Percentiles rank a stretch among this genome's conserved stretches.
Conservation (phyloP, 2,113 vertebrate species). For the Sebastes fasciatus region DNA sequence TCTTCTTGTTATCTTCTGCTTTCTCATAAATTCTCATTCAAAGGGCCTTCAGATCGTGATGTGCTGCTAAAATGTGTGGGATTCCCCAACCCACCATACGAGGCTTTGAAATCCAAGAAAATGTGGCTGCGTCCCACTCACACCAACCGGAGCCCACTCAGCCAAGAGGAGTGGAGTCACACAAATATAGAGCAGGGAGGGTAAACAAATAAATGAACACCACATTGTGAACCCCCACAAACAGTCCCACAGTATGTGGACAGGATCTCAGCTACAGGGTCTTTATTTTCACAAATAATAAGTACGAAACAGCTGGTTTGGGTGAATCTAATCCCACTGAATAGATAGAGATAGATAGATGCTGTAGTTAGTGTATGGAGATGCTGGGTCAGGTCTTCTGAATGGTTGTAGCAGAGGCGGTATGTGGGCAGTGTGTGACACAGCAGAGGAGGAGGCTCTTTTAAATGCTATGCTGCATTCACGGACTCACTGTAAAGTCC, state of each 20-base stretch:
- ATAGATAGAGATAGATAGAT: too few species aligned
- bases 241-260: neutral
- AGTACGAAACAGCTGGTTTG: too few species aligned
- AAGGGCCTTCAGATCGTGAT: conserved; percentile 38
- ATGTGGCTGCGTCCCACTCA: conserved; percentile 48
- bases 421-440: conserved; percentile 58
- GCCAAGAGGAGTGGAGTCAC: neutral
- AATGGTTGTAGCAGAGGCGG: conserved; percentile 55
- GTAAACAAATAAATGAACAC: neutral
- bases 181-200: conserved; percentile 14
- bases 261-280: neutral
- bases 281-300: neutral
- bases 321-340: too few species aligned
- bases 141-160: conserved; percentile 23
- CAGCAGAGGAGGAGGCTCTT: conserved; percentile 51
- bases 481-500: neutral
- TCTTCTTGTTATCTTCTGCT: neutral
- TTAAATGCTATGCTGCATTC: conserved; percentile 49
- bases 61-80: conserved; percentile 40
- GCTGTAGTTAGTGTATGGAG: neutral
- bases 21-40: neutral
- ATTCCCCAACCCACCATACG: conserved; percentile 26
- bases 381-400: conserved; percentile 23
- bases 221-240: neutral
- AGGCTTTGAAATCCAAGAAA: conserved; percentile 23